Evolutionary conservation across 2,888 invertebrate genomes (phyloP).

Genomic region (Chalcosyrphus nemorum): DNA sequence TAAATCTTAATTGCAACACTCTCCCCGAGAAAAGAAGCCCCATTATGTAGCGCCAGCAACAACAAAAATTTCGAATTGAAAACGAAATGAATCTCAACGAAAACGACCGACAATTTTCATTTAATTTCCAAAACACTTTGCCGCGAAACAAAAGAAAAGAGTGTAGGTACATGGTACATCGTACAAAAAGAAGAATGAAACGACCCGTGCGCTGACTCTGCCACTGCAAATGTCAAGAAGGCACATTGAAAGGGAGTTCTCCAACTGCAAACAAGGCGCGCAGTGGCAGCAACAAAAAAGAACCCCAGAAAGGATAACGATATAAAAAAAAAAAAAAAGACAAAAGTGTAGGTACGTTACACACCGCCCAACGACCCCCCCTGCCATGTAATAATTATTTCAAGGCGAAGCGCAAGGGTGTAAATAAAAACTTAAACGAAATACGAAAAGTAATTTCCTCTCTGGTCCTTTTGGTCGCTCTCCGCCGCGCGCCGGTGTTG

Average conservation of each 20-base stretch:
- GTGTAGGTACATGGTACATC: background rate
- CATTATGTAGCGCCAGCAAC: background rate
- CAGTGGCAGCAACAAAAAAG: background rate
- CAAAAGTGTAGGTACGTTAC: too few relatives aligned
- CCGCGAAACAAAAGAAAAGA: constrained; percentile 18
- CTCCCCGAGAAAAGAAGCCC: constrained; percentile 19
- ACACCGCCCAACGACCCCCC: background rate
- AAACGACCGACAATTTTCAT: constrained; percentile 55
- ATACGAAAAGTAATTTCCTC: constrained; percentile 71
- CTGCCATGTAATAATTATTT: constrained; percentile 53
- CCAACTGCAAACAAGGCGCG: background rate
- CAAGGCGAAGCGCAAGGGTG: constrained; percentile 67
- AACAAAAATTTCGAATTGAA: background rate
- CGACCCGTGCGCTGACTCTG: background rate
- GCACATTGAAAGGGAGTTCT: background rate
- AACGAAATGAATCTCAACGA: constrained; percentile 37
- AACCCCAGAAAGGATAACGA: background rate
- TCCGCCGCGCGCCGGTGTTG: too few relatives aligned
- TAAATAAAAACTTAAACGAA: constrained; percentile 60
- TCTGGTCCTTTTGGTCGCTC: constrained; percentile 24
- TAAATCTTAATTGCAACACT: constrained; percentile 69
- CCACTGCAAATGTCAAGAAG: background rate
- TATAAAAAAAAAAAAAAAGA: constrained; percentile 13
- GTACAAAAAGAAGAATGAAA: background rate
- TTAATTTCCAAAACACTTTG: constrained; percentile 64